These are phyloP conservation scores for Xanthorhoe spadicearia DNA, from an alignment of 2,888 invertebrate species.

Conservation along the genomic window DNA sequence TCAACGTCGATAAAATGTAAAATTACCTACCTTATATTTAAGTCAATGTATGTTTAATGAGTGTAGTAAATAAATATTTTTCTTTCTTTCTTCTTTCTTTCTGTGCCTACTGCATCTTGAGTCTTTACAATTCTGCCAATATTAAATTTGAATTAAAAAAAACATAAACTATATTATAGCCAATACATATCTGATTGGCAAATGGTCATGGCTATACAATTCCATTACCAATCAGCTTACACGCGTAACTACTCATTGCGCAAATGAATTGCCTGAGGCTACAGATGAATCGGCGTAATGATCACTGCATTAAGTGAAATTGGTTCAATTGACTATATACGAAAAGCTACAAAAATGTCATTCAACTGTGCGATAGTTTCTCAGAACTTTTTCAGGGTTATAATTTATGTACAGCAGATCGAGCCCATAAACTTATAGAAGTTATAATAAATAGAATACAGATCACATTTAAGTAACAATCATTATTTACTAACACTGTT, in stretches of 20 bases:
- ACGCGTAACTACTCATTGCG: constrained; percentile 33
- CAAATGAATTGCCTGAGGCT: constrained; percentile 35
- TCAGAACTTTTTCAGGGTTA: not conserved
- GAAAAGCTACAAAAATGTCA: not conserved
- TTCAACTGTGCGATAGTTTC: not conserved
- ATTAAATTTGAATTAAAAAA: no score
- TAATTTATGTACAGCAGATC: no score
- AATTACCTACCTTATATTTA: no score
- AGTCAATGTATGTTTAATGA: no score
- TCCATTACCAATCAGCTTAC: constrained; percentile 37
- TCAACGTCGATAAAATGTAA: no score
- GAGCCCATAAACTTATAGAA: no score
- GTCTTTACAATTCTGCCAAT: no score
- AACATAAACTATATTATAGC: constrained; percentile 1
- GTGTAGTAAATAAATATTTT: no score
- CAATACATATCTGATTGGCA: constrained; percentile 12
- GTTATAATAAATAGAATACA: no score
- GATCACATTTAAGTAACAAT: not conserved
- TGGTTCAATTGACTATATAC: constrained; percentile 16
- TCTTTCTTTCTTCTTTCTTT: no score
- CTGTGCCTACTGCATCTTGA: no score
- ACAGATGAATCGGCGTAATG: constrained; percentile 32
- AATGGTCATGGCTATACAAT: constrained; percentile 25
- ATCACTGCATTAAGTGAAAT: constrained; percentile 33
- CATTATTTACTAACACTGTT: no score